phyloP scores from a whole-genome alignment of 2,797 vertebrate genomes.

The Tragelaphus eurycerus region DNA sequence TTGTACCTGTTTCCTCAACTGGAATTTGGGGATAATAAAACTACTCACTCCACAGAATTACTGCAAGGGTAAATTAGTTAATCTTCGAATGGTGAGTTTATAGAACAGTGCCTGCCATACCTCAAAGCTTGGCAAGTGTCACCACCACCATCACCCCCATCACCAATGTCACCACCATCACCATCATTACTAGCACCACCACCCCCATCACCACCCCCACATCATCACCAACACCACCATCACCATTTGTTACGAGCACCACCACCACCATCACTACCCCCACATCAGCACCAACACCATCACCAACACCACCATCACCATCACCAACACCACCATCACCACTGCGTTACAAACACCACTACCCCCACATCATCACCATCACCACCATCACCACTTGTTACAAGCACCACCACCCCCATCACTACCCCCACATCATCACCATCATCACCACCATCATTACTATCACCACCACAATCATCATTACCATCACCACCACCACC shows the following conservation, averaged over 20 bases:
- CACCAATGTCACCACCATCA: rapidly evolving
- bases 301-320: not conserved
- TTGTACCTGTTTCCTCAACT: not conserved
- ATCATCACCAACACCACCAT: rapidly evolving
- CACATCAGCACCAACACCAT: rapidly evolving
- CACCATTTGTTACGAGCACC: rapidly evolving
- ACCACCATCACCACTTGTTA: not conserved
- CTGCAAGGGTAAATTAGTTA: not conserved
- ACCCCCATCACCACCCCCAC: not conserved
- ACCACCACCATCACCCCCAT: not conserved
- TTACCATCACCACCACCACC: rapidly evolving
- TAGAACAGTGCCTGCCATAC: not conserved
- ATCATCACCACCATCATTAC: rapidly evolving
- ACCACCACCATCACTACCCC: rapidly evolving
- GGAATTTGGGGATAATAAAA: not conserved
- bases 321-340: not conserved
- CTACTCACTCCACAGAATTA: not conserved
- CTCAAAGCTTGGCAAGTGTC: not conserved
- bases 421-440: not conserved
- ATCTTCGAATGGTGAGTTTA: not conserved
- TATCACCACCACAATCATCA: rapidly evolving
- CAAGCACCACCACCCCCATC: not conserved
- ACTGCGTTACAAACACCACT: rapidly evolving
- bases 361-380: not conserved
- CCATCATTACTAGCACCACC: rapidly evolving